phyloP scores from a whole-genome alignment of 2,113 vertebrate species.

The Vulpes vulpes region DNA sequence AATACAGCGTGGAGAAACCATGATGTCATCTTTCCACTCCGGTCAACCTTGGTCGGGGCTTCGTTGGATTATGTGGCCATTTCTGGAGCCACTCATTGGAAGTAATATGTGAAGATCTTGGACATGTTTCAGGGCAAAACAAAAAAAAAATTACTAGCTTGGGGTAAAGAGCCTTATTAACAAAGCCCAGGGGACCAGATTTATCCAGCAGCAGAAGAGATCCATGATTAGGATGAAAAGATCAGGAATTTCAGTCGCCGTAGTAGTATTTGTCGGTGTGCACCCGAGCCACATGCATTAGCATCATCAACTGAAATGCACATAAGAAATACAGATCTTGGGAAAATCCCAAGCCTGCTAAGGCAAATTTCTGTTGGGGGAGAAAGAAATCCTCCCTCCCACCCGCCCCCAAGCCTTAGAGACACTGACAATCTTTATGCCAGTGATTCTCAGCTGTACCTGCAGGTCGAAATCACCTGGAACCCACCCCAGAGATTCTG shows the following conservation, averaged over 20 bases:
- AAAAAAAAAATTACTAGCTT: neutral
- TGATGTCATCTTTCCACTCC: constrained; percentile 1
- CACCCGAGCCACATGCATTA: neutral
- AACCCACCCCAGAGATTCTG: neutral
- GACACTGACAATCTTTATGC: neutral
- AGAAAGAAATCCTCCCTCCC: too few species aligned
- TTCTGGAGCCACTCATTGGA: neutral
- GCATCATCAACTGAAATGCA: neutral
- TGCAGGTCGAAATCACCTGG: neutral
- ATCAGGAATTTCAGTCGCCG: neutral
- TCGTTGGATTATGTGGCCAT: constrained; percentile 21
- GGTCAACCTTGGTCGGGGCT: neutral
- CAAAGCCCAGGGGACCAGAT: neutral
- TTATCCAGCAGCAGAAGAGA: neutral
- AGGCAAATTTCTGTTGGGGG: neutral
- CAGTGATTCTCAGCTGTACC: neutral
- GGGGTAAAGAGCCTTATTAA: neutral
- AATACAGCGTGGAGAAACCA: neutral
- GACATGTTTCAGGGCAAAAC: neutral
- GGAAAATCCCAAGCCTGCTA: neutral
- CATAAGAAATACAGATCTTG: neutral
- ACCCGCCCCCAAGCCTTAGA: neutral
- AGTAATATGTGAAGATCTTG: neutral
- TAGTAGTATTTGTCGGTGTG: neutral
- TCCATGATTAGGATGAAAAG: neutral